Evolutionary conservation across 2,888 invertebrate species (phyloP), one percentile per base, ranked within the genome.

Genomic region (Adineta ricciae): DNA sequence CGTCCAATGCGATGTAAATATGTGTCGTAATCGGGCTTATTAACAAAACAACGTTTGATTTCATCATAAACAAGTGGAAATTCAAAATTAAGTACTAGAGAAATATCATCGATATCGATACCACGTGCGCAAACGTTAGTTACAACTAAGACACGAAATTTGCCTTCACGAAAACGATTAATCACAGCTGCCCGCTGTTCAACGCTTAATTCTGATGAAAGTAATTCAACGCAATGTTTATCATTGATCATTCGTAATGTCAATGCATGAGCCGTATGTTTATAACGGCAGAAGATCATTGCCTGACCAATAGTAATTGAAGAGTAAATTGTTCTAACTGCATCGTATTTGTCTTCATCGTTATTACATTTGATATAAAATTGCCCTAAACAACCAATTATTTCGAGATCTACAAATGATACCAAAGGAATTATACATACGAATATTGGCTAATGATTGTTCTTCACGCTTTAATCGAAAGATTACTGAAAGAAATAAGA

Each of bases 11-110:
- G 93, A 90, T 99, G 99, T 86, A 99, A 92, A 90, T 99, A 99
- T 1, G 98, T 99, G 91, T 98, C 97, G 91, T 95, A 96, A 90
- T 97, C 97, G 0, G 97, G 95, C 89, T 93, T 93, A 85, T 94
- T 93, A 41, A 24, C n/a, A 38, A 78, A 78, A 78, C 78, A n/a
- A 24, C 2, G 78, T 78, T 78, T 24, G 11, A 2, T 11, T n/a
- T 41, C 41, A 54, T 86, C 86, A 83, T 87, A 86, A 78, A 89
- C 89, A 11, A 90, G 87, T 19, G 98, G 98, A 89, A 97, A 93
- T 91, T 99, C 98, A 91, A 96, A 99, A 91, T 99, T 99, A 0
- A 99, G 96, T 27, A 99, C 98, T 84, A 99, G 93, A 7, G 97
- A 97, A 0, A 99, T 98, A 52, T 86, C 84, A 64, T 86, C 86